These are phyloP conservation scores for Odontophorus gujanensis DNA, from an alignment of 2,113 vertebrate genomes.

Conservation along the genomic window DNA sequence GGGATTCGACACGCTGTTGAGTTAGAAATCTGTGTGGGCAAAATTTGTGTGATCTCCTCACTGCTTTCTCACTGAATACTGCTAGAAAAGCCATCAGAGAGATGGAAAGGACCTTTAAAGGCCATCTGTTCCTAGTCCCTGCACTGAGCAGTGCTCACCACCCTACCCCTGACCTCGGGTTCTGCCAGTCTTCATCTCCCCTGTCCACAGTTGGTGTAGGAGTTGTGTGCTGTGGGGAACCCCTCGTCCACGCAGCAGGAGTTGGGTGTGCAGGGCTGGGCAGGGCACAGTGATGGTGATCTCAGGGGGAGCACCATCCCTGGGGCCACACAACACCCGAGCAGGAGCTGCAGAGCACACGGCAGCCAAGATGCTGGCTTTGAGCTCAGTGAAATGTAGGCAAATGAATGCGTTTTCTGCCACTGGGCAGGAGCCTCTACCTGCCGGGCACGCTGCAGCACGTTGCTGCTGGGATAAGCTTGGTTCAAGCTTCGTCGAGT, in stretches of 20 bases:
- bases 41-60: rapidly evolving
- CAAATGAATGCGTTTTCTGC: background rate
- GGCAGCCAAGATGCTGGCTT: background rate
- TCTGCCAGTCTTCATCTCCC: too few relatives aligned
- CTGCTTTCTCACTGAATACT: rapidly evolving
- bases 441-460: background rate
- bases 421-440: background rate
- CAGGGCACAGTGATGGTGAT: background rate
- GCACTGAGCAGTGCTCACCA: too few relatives aligned
- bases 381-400: background rate
- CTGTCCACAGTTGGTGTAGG: too few relatives aligned
- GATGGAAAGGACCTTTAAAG: too few relatives aligned
- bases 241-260: background rate
- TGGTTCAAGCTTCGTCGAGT: background rate
- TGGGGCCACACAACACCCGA: background rate
- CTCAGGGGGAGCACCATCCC: background rate
- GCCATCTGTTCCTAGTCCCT: too few relatives aligned
- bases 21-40: rapidly evolving
- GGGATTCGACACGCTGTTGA: rapidly evolving
- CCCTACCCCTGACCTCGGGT: too few relatives aligned
- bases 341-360: background rate
- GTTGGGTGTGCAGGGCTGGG: too few relatives aligned
- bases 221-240: too few relatives aligned
- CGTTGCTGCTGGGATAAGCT: background rate
- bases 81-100: background rate